A percentile compares a stretch with the other conserved stretches of the same genome.
Conservation (phyloP, 2,888 invertebrate species). For the Hartigia nigra region DNA sequence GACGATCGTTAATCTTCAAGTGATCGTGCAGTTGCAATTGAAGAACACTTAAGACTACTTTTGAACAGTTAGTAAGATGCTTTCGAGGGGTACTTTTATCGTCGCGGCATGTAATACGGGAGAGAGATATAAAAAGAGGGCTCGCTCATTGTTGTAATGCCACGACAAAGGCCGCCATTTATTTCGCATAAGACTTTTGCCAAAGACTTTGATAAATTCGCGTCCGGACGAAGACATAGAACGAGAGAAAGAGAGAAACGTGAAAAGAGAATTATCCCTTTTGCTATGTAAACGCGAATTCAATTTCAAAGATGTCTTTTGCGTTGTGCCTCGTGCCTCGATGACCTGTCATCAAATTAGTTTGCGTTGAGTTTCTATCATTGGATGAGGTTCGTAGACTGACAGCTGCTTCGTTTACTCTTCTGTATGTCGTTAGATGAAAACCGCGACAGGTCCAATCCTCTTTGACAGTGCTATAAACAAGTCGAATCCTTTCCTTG, state of each 20-base stretch:
- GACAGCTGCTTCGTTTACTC: neutral
- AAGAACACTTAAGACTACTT: constrained; percentile 42
- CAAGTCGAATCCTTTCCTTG: neutral
- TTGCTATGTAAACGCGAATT: neutral
- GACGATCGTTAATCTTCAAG: constrained; percentile 61
- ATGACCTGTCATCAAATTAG: neutral
- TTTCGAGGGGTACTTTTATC: constrained; percentile 34
- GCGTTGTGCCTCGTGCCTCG: neutral
- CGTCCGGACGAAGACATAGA: neutral
- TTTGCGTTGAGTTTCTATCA: neutral
- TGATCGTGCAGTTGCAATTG: constrained; percentile 61
- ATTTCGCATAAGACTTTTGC: neutral
- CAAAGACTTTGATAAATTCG: neutral
- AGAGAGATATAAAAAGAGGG: constrained; percentile 24
- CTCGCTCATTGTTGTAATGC: neutral
- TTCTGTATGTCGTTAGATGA: neutral
- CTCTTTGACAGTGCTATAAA: neutral
- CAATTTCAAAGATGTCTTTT: neutral
- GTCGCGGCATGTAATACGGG: constrained; percentile 28
- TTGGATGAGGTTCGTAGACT: neutral
- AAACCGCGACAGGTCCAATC: neutral
- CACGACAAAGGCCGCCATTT: neutral
- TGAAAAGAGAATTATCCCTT: neutral
- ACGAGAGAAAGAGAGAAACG: neutral
- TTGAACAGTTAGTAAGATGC: constrained; percentile 13